A percentile compares a stretch with the other conserved stretches of the same genome.
Conservation (phyloP, 1,140 invertebrate genomes). For the Bombyx mori region ASM3026992v2 NC_085111.1:14060001-14060500, state of each 20-base stretch:
- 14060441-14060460: constrained; percentile 45
- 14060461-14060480: constrained; percentile 36
- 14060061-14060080: too few species aligned
- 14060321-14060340: constrained; percentile 50
- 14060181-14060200: constrained; percentile 40
- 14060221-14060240: constrained; percentile 53
- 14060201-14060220: constrained; percentile 61
- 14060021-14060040: too few species aligned
- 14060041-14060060: too few species aligned
- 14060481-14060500: too few species aligned
- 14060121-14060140: too few species aligned
- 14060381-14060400: constrained; percentile 53
- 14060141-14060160: too few species aligned
- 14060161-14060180: not conserved
- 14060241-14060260: constrained; percentile 49
- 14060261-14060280: constrained; percentile 18
- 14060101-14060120: too few species aligned
- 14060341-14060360: constrained; percentile 66
- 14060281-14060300: constrained; percentile 23
- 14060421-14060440: constrained; percentile 57
- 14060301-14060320: constrained; percentile 33
- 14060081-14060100: too few species aligned
- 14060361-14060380: constrained; percentile 38
- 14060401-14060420: constrained; percentile 68
- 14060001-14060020: too few species aligned